These are phyloP conservation scores for Epiblema foenella DNA, from an alignment of 2,888 invertebrate species.

Conservation along the genomic window DNA sequence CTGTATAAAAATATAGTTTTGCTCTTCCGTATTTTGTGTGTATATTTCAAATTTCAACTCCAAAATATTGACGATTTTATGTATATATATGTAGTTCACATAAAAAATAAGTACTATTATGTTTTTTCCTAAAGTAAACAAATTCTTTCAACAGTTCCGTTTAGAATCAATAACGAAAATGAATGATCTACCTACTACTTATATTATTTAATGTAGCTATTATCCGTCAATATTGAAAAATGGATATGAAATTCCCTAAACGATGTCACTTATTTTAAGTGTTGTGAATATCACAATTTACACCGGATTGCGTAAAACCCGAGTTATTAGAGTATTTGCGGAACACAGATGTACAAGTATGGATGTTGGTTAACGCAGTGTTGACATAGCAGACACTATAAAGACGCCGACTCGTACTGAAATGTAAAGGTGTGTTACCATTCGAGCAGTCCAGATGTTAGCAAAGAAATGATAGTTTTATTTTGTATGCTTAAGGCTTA, in stretches of 20 bases:
- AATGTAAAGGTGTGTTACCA: constrained; percentile 5
- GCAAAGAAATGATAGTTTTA: neutral
- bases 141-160: no score
- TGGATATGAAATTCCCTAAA: constrained; percentile 4
- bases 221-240: no score
- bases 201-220: no score
- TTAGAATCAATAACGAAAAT: no score
- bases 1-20: neutral
- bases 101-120: no score
- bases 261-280: constrained; percentile 3
- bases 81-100: no score
- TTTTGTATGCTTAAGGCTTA: neutral
- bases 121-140: no score
- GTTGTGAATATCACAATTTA: constrained; percentile 35
- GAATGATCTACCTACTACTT: no score
- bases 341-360: constrained; percentile 55
- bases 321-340: constrained; percentile 57
- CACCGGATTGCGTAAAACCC: constrained; percentile 51
- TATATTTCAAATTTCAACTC: neutral
- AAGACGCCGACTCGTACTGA: constrained; percentile 55
- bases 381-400: constrained; percentile 56
- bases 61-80: neutral
- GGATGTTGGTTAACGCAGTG: constrained; percentile 51
- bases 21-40: neutral
- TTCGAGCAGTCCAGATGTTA: neutral